A percentile compares a stretch with the other conserved stretches of the same genome.
phyloP scores from a whole-genome alignment of 2,888 invertebrate species.

The Megamerina dolium region DNA sequence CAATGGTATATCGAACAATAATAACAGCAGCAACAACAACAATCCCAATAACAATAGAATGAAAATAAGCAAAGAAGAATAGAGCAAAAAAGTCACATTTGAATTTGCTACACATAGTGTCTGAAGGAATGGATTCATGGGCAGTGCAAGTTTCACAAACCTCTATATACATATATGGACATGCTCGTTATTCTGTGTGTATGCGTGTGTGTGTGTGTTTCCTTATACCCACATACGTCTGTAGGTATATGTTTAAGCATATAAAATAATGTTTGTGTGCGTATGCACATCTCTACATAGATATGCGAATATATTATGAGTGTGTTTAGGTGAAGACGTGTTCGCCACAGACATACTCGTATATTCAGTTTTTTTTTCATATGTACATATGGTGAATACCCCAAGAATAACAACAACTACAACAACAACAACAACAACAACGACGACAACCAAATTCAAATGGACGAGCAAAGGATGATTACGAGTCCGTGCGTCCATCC shows the following conservation, averaged over 20 bases:
- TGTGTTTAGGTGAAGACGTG: too few species aligned
- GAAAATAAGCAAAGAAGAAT: constrained; percentile 2
- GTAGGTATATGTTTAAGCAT: too few species aligned
- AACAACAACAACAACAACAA: neutral
- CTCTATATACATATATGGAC: too few species aligned
- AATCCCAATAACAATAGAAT: constrained; percentile 9
- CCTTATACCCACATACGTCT: neutral
- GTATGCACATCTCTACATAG: constrained; percentile 3
- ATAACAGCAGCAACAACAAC: too few species aligned
- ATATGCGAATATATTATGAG: constrained; percentile 7
- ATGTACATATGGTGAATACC: neutral
- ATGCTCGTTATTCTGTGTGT: too few species aligned
- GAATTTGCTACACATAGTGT: constrained; percentile 31
- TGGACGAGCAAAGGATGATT: too few species aligned
- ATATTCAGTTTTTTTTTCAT: neutral
- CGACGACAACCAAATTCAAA: too few species aligned
- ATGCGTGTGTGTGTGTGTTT: neutral
- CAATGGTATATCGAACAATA: constrained; percentile 34
- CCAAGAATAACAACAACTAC: neutral
- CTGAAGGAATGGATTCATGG: too few species aligned
- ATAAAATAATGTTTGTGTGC: neutral
- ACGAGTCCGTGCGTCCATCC: too few species aligned
- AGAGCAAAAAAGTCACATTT: constrained; percentile 33
- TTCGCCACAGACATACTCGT: neutral
- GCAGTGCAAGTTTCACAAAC: too few species aligned